Evolutionary conservation across 2,888 invertebrate species (phyloP).

Genomic region (Macroteleia sp.): DNA sequence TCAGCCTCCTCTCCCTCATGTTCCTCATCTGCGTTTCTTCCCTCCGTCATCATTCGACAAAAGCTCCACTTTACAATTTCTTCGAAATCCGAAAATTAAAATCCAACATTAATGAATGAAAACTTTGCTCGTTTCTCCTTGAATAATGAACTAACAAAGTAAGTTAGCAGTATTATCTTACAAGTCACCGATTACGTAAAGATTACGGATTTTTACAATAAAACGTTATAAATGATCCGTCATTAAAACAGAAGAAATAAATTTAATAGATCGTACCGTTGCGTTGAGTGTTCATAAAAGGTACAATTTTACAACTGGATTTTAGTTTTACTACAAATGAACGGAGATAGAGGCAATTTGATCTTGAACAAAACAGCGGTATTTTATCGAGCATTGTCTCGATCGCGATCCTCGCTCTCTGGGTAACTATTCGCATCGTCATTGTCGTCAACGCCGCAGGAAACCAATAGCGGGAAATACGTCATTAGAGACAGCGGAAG

Average conservation of each 20-base stretch:
- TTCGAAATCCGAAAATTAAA: conserved; percentile 30
- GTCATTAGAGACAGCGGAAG: conserved; percentile 72
- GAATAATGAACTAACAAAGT: too few relatives aligned
- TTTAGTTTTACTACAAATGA: conserved; percentile 50
- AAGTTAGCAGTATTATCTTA: too few relatives aligned
- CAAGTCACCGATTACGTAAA: too few relatives aligned
- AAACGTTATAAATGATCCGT: conserved; percentile 7
- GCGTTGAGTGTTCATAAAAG: conserved; percentile 34
- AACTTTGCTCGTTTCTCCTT: too few relatives aligned
- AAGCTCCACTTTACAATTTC: conserved; percentile 34
- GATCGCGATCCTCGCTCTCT: conserved; percentile 65
- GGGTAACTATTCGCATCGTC: conserved; percentile 71
- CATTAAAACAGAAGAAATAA: conserved; percentile 20
- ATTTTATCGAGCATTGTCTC: conserved; percentile 49
- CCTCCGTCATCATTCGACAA: conserved; percentile 30
- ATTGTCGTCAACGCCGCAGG: conserved; percentile 67
- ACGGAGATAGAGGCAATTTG: conserved; percentile 56
- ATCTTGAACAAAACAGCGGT: conserved; percentile 48
- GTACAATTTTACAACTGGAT: conserved; percentile 44
- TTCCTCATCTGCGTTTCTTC: conserved; percentile 58
- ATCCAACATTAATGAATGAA: conserved; percentile 32
- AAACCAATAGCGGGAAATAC: conserved; percentile 79
- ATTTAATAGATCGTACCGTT: conserved; percentile 37
- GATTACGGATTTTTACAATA: conserved; percentile 3
- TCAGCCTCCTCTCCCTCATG: conserved; percentile 68